Conservation (phyloP, 2,113 vertebrate genomes). For the Cottus gobio region DNA sequence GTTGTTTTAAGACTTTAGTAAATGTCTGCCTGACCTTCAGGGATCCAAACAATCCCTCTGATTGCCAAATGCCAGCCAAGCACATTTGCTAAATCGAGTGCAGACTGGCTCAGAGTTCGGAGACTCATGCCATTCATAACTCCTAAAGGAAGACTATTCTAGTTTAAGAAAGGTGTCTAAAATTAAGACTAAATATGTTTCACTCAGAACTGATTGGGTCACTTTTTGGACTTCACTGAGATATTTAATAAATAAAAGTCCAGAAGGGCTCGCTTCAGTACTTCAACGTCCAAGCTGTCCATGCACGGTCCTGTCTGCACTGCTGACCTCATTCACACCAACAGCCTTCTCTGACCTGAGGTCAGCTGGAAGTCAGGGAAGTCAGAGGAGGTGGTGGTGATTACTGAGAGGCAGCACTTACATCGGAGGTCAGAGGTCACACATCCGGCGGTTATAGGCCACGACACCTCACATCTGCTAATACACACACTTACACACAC, state of each 20-base stretch:
- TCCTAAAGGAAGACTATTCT: background rate
- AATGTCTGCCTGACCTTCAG: too few relatives aligned
- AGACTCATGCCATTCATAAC: too few relatives aligned
- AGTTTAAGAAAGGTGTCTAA: background rate
- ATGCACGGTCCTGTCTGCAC: background rate
- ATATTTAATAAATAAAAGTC: background rate
- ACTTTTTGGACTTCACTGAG: background rate
- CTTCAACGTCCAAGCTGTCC: background rate
- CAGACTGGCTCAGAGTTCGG: too few relatives aligned
- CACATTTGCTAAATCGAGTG: too few relatives aligned
- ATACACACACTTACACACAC: background rate
- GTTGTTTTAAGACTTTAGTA: too few relatives aligned
- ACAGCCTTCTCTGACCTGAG: background rate
- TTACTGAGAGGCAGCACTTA: conserved; percentile 12
- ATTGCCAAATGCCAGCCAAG: too few relatives aligned
- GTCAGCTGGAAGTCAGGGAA: conserved; percentile 19
- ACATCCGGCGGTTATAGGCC: background rate
- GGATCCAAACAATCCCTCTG: too few relatives aligned
- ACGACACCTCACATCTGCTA: background rate
- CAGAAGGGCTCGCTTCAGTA: background rate
- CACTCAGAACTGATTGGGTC: background rate
- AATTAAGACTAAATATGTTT: conserved; percentile 12
- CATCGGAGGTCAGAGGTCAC: conserved; percentile 32
- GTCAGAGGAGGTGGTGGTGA: background rate
- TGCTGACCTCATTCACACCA: background rate